Evolutionary conservation across 2,113 vertebrate genomes (phyloP).

Genomic region (Oplegnathus fasciatus): DNA sequence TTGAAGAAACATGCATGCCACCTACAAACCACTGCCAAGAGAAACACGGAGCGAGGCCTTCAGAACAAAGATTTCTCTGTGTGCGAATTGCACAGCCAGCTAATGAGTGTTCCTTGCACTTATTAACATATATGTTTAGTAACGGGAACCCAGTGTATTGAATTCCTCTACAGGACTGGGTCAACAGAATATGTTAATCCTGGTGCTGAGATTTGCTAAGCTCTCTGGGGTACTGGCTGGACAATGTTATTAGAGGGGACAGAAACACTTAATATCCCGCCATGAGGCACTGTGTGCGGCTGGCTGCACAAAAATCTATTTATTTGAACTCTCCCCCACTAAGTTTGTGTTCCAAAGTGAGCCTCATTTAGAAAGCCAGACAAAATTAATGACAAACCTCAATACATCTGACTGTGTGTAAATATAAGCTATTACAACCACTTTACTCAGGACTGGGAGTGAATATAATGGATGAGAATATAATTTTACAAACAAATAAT

Average conservation of each 20-base stretch:
- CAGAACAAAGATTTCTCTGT: constrained; percentile 83
- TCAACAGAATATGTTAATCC: constrained; percentile 86
- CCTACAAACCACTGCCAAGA: constrained; percentile 75
- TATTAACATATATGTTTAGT: constrained; percentile 85
- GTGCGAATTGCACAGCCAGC: constrained; percentile 53
- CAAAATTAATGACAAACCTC: constrained; percentile 70
- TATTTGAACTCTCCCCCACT: constrained; percentile 76
- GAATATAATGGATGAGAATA: constrained; percentile 52
- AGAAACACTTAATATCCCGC: constrained; percentile 79
- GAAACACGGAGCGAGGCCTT: constrained; percentile 72
- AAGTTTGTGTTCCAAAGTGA: constrained; percentile 66
- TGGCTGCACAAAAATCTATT: constrained; percentile 67
- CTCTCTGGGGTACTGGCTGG: constrained; percentile 63
- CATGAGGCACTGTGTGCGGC: constrained; percentile 56
- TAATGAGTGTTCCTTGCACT: constrained; percentile 83
- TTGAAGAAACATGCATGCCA: constrained; percentile 71
- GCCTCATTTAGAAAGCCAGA: constrained; percentile 63
- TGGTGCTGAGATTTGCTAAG: constrained; percentile 68
- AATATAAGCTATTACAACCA: constrained; percentile 54
- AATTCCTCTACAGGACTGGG: constrained; percentile 79
- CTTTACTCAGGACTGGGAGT: constrained; percentile 40
- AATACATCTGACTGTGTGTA: constrained; percentile 66
- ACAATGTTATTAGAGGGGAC: constrained; percentile 80
- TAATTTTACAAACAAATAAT: constrained; percentile 62
- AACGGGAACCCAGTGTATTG: constrained; percentile 78